Base-by-base conservation (phyloP, 2,113 vertebrate species). In the Nerophis lumbriciformis region DNA sequence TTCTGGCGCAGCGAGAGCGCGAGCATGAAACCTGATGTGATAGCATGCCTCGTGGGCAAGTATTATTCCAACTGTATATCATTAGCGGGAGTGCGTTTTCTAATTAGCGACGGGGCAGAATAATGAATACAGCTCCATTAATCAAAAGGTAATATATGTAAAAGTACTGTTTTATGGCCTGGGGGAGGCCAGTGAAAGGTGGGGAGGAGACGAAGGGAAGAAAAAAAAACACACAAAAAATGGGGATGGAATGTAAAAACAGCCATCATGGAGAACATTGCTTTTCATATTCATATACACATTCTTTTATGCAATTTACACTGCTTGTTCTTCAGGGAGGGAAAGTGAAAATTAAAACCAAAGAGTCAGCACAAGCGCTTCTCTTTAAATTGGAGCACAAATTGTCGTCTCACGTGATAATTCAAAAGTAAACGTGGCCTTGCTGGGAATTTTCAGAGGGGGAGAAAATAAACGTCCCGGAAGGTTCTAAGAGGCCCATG, bases 121-220 rank as follows among this genome's bases (percentile, higher is more conserved):
- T 92, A 91, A 92, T 91, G 90, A 92, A 90, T 90, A 90, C 85
- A 84, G 81, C 88, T 90, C 87, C 86, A 90, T 91, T 92, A 90
- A 91, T 92, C 90, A 90, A 90, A 91, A 91, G 88, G 90, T 92
- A 91, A 91, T 92, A 90, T 91, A 92, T 92, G 90, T 91, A 90
- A 91, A 91, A 87, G 88, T 82, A 89, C 81, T 85, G 82, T 85
- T 90, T 87, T 83, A 80, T 90, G 82, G 90, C 90, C 89, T 84
- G 62, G 64, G 89, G 90, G 87, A 72, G 81, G 81, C 81, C 59
- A 42, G 79, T 60, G 81, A 86, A 88, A 90, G 88, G 88, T 88
- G 69, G 76, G 84, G 16, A 5, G 59, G 88, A 89, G 85, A 72
- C 79, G 80, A 82, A 60, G 37, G 79, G 84, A 88, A 89, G 87